These are phyloP conservation scores for Kryptopterus vitreolus DNA, from an alignment of 2,797 vertebrate genomes.

Conservation along the genomic window DNA sequence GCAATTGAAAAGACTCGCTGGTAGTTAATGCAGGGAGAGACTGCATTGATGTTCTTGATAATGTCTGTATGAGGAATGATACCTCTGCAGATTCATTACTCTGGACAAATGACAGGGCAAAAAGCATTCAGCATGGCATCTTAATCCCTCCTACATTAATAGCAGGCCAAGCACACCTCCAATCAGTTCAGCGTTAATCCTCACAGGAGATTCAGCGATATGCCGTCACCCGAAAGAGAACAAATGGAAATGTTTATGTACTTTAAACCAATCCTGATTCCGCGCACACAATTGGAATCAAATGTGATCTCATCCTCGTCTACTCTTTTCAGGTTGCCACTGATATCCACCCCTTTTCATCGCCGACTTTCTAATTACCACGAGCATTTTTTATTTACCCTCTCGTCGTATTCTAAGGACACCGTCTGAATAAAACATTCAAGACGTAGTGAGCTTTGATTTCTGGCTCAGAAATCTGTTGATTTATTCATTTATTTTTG, in stretches of 20 bases:
- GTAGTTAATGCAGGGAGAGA: slow-evolving; percentile 32
- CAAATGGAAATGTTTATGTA: background rate
- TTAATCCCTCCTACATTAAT: background rate
- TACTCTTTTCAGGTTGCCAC: slow-evolving; percentile 19
- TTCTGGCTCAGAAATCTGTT: slow-evolving; percentile 18
- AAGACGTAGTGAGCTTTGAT: slow-evolving; percentile 24
- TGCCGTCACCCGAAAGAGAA: background rate
- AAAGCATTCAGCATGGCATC: background rate
- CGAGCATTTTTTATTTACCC: background rate
- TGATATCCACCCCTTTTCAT: background rate
- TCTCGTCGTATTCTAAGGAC: background rate
- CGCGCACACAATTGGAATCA: slow-evolving; percentile 23
- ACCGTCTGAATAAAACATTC: slow-evolving; percentile 15
- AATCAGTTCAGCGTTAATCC: background rate
- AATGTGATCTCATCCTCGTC: background rate
- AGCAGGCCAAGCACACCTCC: background rate
- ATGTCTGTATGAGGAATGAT: slow-evolving; percentile 26
- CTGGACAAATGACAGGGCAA: background rate
- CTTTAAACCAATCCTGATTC: background rate
- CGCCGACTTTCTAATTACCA: background rate
- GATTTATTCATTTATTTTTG: too few relatives aligned
- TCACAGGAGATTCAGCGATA: background rate
- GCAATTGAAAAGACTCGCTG: background rate
- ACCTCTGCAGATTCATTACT: background rate
- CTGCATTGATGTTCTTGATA: slow-evolving; percentile 27